Evolutionary conservation across 1,140 invertebrate species (phyloP).

Genomic region (Eupeodes corollae): DNA sequence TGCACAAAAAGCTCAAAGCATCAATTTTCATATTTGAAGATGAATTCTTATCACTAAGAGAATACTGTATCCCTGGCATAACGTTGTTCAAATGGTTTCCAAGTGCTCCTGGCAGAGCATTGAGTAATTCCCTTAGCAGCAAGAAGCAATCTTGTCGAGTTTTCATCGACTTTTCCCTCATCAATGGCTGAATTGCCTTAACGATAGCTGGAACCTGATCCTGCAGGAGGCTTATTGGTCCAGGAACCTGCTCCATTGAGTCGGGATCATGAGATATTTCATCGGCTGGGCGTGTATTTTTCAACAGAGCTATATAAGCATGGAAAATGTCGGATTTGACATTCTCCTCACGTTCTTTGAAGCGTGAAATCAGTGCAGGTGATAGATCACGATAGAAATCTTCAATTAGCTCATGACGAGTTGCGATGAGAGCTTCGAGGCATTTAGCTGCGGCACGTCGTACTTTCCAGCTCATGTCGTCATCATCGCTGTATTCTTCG

Average conservation of each 20-base stretch:
- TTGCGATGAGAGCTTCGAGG: constrained; percentile 86
- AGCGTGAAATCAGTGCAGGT: constrained; percentile 78
- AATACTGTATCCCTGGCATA: constrained; percentile 84
- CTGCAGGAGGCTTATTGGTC: constrained; percentile 56
- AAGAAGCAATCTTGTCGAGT: constrained; percentile 84
- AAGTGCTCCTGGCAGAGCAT: constrained; percentile 79
- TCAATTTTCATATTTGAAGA: constrained; percentile 99
- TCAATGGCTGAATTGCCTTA: constrained; percentile 75
- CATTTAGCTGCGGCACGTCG: constrained; percentile 93
- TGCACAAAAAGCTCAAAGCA: constrained; percentile 85
- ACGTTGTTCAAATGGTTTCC: constrained; percentile 73
- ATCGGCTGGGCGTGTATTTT: constrained; percentile 69
- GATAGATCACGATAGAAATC: constrained; percentile 86
- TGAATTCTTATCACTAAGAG: constrained; percentile 84
- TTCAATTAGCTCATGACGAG: constrained; percentile 76
- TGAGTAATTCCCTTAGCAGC: constrained; percentile 79
- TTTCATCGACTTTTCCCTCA: constrained; percentile 91
- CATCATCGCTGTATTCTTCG: constrained; percentile 95
- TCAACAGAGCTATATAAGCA: constrained; percentile 85
- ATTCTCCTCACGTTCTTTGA: constrained; percentile 98
- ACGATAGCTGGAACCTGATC: constrained; percentile 59
- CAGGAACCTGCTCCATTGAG: constrained; percentile 59
- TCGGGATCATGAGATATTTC: constrained; percentile 54
- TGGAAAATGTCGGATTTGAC: constrained; percentile 97
- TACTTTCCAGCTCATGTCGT: constrained; percentile 99